phyloP scores from a whole-genome alignment of 2,888 invertebrate species.

The Drosophila algonquin region DNA sequence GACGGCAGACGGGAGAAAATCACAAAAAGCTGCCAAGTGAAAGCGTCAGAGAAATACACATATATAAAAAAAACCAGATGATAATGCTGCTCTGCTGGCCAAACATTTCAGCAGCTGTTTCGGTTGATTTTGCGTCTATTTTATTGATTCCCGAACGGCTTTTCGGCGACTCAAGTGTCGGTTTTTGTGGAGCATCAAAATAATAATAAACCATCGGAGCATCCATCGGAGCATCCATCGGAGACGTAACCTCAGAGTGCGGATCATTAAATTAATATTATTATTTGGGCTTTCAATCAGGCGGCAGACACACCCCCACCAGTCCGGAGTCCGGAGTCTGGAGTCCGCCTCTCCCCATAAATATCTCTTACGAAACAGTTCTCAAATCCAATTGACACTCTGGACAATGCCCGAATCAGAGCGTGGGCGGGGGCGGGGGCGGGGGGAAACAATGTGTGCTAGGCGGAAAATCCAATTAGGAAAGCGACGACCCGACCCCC shows the following conservation, averaged over 20 bases:
- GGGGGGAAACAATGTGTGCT: conserved; percentile 23
- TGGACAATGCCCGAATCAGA: conserved; percentile 35
- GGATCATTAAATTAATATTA: conserved; percentile 34
- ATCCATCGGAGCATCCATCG: conserved; percentile 34
- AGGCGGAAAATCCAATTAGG: conserved; percentile 52
- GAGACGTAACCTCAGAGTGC: conserved; percentile 33
- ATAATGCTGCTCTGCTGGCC: conserved; percentile 46
- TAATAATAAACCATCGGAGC: conserved; percentile 42
- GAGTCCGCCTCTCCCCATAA: conserved; percentile 1
- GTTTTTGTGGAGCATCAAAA: conserved; percentile 37
- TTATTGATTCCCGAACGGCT: conserved; percentile 29
- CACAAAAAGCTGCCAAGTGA: conserved; percentile 55
- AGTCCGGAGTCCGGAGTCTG: neutral
- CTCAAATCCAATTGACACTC: conserved; percentile 43
- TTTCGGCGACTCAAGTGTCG: conserved; percentile 14
- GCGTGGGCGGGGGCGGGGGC: neutral
- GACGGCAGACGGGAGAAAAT: conserved; percentile 27
- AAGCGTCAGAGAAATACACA: conserved; percentile 57
- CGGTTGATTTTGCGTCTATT: conserved; percentile 34
- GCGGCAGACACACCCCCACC: neutral
- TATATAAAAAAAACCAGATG: conserved; percentile 3
- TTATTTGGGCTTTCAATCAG: conserved; percentile 15
- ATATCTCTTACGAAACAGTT: conserved; percentile 37
- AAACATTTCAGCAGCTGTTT: conserved; percentile 33
- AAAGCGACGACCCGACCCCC: conserved; percentile 15